These are phyloP conservation scores for Drosophila erecta DNA, from an alignment of 1,140 invertebrate species.

Conservation along the genomic window DNA sequence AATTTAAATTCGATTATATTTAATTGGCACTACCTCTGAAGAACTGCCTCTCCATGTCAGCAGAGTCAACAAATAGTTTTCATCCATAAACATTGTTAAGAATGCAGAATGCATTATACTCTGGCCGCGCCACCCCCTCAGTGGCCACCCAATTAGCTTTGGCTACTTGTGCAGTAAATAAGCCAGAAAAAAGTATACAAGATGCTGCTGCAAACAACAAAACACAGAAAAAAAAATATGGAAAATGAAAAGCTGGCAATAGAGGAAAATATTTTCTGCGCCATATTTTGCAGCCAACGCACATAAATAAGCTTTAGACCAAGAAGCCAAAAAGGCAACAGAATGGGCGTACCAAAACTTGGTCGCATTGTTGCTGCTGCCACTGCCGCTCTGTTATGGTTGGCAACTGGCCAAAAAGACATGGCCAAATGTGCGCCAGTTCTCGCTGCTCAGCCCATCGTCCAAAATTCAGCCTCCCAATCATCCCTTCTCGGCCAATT, in stretches of 20 bases:
- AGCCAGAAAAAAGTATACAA: slow-evolving; percentile 31
- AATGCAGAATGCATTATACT: slow-evolving; percentile 41
- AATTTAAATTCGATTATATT: too few species aligned
- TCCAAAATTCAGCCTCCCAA: slow-evolving; percentile 33
- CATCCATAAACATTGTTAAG: slow-evolving; percentile 44
- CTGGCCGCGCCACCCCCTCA: neutral
- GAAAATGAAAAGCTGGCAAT: slow-evolving; percentile 36
- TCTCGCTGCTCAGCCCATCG: slow-evolving; percentile 34
- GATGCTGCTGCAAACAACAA: neutral
- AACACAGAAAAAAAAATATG: slow-evolving; percentile 39
- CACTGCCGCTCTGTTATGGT: slow-evolving; percentile 51
- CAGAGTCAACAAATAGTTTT: slow-evolving; percentile 18
- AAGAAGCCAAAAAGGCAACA: slow-evolving; percentile 66
- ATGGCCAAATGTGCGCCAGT: slow-evolving; percentile 76
- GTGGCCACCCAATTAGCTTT: slow-evolving; percentile 56
- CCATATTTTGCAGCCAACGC: slow-evolving; percentile 79
- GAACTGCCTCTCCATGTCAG: slow-evolving; percentile 13
- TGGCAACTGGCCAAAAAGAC: slow-evolving; percentile 78
- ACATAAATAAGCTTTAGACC: slow-evolving; percentile 79
- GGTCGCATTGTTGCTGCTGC: slow-evolving; percentile 44
- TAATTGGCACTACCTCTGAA: neutral
- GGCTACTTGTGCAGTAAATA: slow-evolving; percentile 52
- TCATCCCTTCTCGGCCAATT: slow-evolving; percentile 53
- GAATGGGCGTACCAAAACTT: slow-evolving; percentile 59
- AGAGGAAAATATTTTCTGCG: slow-evolving; percentile 59